Evolutionary conservation across 2,888 invertebrate species (phyloP), one percentile per base, ranked within the genome.

Genomic region (Drosophila kambysellisi): DNA sequence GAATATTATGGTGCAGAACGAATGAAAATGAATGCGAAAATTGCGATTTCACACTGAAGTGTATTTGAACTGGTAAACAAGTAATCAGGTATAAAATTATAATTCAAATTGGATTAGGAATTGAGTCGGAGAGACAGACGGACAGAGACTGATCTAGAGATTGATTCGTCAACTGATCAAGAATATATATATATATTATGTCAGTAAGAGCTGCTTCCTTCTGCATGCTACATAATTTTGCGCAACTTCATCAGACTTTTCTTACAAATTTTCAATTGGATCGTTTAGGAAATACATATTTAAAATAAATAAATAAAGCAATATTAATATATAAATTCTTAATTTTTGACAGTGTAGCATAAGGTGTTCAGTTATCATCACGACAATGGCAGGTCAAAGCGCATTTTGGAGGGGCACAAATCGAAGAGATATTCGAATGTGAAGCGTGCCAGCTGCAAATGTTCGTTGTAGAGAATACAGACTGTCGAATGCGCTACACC

Each of bases 401-500:
- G 52, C 30, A 51, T 59, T 70, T 61, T 39, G 39, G 43, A 70
- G 64, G 70, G 66, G 66, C 65, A 70, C 33, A 74, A 67, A 83
- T 79, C 77, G 83, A 79, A 78, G 75, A 79, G 85, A 76, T 79
- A 76, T 48, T 39, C 57, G 32, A 41, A 41, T 81, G 85, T 72
- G 84, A 85, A 85, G 85, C 85, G 85, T 88, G 85, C 85, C 85
- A 85, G 85, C 85, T 85, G 85, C 85, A 83, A 85, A 79, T 74
- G 79, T 25, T 39, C 25, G 20, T 5, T 5, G n/a, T 15, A 63
- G 59, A 30, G 12, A 20, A 6, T 25, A 32, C 25, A 17, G 25
- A 9, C 29, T 8, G 11, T 0, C 25, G 0, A 63, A 84, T 74
- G 25, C 70, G 54, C 88, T 88, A 59, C 76, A 4, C 17, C 17